Evolutionary conservation across 2,797 vertebrate genomes (phyloP).

Genomic region (Melanogrammus aeglefinus): DNA sequence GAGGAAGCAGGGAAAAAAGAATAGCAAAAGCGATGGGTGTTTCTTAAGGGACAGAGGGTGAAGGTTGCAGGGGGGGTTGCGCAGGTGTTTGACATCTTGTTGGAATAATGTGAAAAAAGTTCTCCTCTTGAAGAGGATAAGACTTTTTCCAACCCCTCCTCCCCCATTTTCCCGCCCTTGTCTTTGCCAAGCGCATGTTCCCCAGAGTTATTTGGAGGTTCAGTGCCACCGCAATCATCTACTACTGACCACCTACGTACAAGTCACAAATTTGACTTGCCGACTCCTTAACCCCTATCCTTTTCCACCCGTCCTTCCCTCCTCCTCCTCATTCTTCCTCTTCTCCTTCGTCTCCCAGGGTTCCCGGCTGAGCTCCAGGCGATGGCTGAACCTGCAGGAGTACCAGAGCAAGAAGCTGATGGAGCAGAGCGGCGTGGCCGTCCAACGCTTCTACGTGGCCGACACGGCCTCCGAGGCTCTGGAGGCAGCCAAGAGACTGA

Average conservation of each 20-base stretch:
- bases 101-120: background rate
- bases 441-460: conserved; percentile 94
- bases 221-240: background rate
- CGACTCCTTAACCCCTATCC: background rate
- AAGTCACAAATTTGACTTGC: background rate
- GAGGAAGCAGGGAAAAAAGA: background rate
- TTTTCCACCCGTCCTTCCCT: background rate
- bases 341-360: conserved; percentile 58
- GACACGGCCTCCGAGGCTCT: conserved; percentile 85
- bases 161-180: background rate
- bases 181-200: background rate
- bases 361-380: conserved; percentile 77
- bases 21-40: background rate
- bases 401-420: conserved; percentile 99
- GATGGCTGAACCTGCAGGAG: conserved; percentile 98
- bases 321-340: background rate
- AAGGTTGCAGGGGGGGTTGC: background rate
- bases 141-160: background rate
- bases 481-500: conserved; percentile 90
- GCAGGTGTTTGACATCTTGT: conserved; percentile 4
- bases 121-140: background rate
- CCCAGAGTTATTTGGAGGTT: background rate
- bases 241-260: background rate
- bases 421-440: conserved; percentile 93
- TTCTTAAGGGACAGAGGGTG: background rate